A percentile compares a stretch with the other conserved stretches of the same genome.
Conservation (phyloP, 2,797 vertebrate genomes). For the Eupleurogrammus muticus region DNA sequence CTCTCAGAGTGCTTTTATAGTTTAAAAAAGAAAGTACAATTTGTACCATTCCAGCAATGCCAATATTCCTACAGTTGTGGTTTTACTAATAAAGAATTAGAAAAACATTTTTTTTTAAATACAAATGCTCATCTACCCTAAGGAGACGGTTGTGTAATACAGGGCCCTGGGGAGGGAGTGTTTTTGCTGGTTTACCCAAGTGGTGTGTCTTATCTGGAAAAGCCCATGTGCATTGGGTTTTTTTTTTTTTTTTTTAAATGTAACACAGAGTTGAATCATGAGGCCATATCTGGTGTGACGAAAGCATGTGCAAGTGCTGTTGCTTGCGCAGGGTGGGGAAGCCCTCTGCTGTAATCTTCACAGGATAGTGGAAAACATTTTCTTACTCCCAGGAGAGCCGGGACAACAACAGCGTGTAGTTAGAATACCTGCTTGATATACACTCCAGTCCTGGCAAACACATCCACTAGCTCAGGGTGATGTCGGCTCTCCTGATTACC, state of each 20-base stretch:
- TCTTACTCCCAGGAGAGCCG: slow-evolving; percentile 27
- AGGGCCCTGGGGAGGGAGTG: slow-evolving; percentile 57
- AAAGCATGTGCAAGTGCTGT: slow-evolving; percentile 10
- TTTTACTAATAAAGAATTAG: background rate
- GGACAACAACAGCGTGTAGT: slow-evolving; percentile 29
- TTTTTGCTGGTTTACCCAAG: slow-evolving; percentile 68
- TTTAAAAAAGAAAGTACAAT: background rate
- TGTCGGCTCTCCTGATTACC: slow-evolving; percentile 95
- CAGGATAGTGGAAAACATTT: slow-evolving; percentile 29
- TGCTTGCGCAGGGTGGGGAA: slow-evolving; percentile 49
- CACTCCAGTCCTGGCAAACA: slow-evolving; percentile 91
- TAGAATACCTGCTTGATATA: slow-evolving; percentile 94
- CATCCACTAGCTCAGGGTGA: slow-evolving; percentile 94
- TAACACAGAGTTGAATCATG: slow-evolving; percentile 21
- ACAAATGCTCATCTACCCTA: slow-evolving; percentile 32
- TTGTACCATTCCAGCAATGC: background rate
- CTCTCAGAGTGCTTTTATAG: too few species aligned
- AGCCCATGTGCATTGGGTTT: slow-evolving; percentile 31
- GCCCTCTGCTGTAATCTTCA: slow-evolving; percentile 18
- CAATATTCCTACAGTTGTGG: background rate
- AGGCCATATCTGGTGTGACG: slow-evolving; percentile 32
- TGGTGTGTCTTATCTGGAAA: slow-evolving; percentile 45
- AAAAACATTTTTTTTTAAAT: slow-evolving; percentile 9
- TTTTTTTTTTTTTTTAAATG: slow-evolving; percentile 17
- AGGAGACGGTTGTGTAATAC: slow-evolving; percentile 48